Evolutionary conservation across 2,113 vertebrate genomes (phyloP), one percentile per base, ranked within the genome.

Genomic region (Struthidea cinerea): DNA sequence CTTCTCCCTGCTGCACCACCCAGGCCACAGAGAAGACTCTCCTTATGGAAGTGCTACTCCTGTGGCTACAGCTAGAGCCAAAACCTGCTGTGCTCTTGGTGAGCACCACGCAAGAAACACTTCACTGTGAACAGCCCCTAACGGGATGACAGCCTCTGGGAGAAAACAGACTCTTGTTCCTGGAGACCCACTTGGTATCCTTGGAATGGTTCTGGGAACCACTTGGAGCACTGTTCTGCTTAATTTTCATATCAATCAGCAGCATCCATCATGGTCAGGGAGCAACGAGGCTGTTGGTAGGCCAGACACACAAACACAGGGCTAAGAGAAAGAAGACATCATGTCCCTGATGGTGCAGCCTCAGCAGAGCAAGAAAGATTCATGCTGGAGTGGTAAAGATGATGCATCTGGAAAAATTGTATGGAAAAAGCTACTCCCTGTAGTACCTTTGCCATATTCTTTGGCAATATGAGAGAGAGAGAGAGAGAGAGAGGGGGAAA

Each of bases 61-160:
- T 56, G 32, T 64, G 44, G 30, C 53, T 56, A 7, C 35, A 83
- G 53, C 53, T 16, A 7, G 18, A 47, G 55, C 21, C 53, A 59
- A 77, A 84, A 22, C 24, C 55, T 91, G 23, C 60, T 70, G 52
- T 71, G 64, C 20, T 30, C 28, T 63, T 24, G 32, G 12, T 50
- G 50, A 64, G 55, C 7, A 11, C 21, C 30, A 37, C 1, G 0
- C 15, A 68, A 68, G 6, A 2, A 61, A 2, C 11, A 71, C 4
- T 16, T 39, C 27, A 8, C 20, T 57, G 15, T 53, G 33, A 55
- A 42, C 16, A 84, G 14, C 27, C 20, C 13, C 21, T 30, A 27
- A 46, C 0, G 1, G 15, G 7, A 37, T 64, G 57, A 57, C 2
- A 20, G 32, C 2, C 46, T 64, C 52, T 46, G 91, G 70, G 20